A percentile compares a stretch with the other conserved stretches of the same genome.
phyloP scores from a whole-genome alignment of 2,113 vertebrate genomes.

The Campylomormyrus tamandua region DNA sequence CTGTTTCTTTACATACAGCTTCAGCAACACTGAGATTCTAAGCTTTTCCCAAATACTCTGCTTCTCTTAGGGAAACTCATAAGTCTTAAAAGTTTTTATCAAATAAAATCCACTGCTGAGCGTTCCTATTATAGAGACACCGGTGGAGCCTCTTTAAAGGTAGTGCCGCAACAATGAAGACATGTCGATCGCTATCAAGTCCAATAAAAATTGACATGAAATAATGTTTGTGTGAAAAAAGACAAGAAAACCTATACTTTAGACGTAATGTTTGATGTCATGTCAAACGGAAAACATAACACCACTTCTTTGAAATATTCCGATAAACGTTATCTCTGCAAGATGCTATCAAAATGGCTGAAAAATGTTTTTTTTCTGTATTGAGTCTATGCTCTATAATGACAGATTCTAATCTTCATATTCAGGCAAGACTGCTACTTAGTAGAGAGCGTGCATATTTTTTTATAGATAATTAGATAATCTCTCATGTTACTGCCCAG shows the following conservation, averaged over 20 bases:
- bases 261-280: neutral
- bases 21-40: neutral
- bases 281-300: neutral
- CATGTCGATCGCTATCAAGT: neutral
- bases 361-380: neutral
- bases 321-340: neutral
- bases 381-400: neutral
- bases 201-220: neutral
- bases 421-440: neutral
- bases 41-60: neutral
- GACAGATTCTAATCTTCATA: neutral
- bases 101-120: neutral
- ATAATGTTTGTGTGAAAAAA: neutral
- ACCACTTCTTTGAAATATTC: neutral
- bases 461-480: neutral
- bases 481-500: neutral
- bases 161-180: neutral
- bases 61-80: neutral
- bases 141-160: neutral
- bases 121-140: neutral
- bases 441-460: neutral
- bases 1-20: neutral
- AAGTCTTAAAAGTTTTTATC: neutral
- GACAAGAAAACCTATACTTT: neutral
- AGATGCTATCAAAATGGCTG: slow-evolving; percentile 4